phyloP scores from a whole-genome alignment of 2,113 vertebrate genomes.

The Falcunculus frontatus region DNA sequence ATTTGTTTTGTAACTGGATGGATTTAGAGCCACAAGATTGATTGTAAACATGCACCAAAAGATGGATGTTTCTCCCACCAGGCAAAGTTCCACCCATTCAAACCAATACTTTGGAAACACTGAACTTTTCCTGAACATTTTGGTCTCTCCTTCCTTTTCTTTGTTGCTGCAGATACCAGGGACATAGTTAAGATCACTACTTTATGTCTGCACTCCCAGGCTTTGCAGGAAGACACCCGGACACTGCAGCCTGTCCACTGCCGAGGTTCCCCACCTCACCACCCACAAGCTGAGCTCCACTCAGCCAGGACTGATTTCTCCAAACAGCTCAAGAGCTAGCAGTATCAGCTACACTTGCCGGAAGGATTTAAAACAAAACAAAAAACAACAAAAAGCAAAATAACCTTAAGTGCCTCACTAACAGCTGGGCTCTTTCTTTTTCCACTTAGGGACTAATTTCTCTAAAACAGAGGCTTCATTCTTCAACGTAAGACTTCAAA shows the following conservation, averaged over 20 bases:
- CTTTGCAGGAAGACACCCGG: fast-evolving
- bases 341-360: not conserved
- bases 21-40: not conserved
- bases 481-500: constrained; percentile 19
- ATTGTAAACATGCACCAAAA: not conserved
- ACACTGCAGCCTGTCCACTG: not conserved
- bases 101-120: not conserved
- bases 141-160: not conserved
- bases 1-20: not conserved
- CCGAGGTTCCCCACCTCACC: not conserved
- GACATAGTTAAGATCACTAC: not conserved
- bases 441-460: not conserved
- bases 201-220: not conserved
- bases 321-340: not conserved
- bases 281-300: not conserved
- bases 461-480: constrained; percentile 25
- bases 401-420: not conserved
- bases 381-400: not conserved
- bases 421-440: constrained; percentile 37
- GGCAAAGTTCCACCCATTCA: not conserved
- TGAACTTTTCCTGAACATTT: not conserved
- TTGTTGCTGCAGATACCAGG: not conserved
- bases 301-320: not conserved
- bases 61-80: not conserved
- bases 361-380: not conserved